Base-by-base conservation (phyloP, 2,888 invertebrate species). In the Helobdella robusta region DNA sequence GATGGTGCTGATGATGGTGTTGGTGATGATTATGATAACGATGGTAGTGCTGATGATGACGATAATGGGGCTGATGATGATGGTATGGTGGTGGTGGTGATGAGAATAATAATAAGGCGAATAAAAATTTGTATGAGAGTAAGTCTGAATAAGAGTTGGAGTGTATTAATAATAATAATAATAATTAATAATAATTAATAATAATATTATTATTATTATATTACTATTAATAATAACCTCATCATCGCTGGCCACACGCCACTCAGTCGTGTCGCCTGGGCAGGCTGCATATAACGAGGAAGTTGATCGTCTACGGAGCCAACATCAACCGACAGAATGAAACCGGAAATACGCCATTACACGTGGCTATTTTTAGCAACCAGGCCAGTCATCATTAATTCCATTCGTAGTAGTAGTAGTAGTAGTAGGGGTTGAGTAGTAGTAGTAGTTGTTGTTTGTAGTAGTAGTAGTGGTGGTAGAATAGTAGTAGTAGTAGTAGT, bases 311-410 rank as follows among this genome's bases (percentile, higher is more conserved):
- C n/a, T 62, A 62, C 50, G 62, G 62, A 4, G 46, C 46, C 62
- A 44, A 62, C 50, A 30, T 62, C 32, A 46, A 46, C 50, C n/a
- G 50, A 2, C 8, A n/a, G 20, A 62, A 62, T 46, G 11, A 11
- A 23, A 44, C 44, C 32, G 62, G 62, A 8, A 62, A 62, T 28
- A 62, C 62, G 11, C 50, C 50, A 1, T 34, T 62, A 5, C 62
- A 62, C 32, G 34, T 62, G 20, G 62, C 62, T 20, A 46, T 62
- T 2, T 62, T 62, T n/a, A 62, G 50, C 34, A 62, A 50, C 62
- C 62, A 62, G 46, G 60, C 46, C 20, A n/a, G n/a, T n/a, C n/a
- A n/a, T n/a, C n/a, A n/a, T n/a, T n/a, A n/a, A n/a, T n/a, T n/a
- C n/a, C n/a, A n/a, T n/a, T n/a, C n/a, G n/a, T n/a, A n/a, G n/a